phyloP scores from a whole-genome alignment of 2,797 vertebrate genomes.

The Acipenser ruthenus region DNA sequence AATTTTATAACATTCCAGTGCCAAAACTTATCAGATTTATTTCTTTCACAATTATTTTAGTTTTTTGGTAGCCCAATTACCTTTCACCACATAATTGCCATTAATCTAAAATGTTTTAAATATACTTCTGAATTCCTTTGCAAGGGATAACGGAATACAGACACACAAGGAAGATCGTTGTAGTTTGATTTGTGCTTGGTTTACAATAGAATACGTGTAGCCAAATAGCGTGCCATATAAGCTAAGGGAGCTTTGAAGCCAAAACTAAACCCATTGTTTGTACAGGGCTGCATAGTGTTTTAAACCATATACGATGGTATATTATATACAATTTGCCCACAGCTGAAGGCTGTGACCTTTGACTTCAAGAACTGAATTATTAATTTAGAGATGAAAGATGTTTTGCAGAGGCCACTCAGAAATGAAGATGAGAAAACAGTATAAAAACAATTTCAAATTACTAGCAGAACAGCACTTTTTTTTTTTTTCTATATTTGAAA shows the following conservation, averaged over 20 bases:
- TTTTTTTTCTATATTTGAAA: slow-evolving; percentile 46
- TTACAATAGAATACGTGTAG: slow-evolving; percentile 24
- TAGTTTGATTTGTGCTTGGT: slow-evolving; percentile 6
- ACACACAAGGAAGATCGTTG: no score
- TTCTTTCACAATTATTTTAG: slow-evolving; percentile 11
- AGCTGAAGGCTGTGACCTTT: background rate
- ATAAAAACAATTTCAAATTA: slow-evolving; percentile 21
- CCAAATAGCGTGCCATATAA: slow-evolving; percentile 30
- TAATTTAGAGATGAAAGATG: slow-evolving; percentile 17
- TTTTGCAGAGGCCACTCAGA: slow-evolving; percentile 43
- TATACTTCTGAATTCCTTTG: no score
- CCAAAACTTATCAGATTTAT: slow-evolving; percentile 36
- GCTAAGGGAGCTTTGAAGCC: slow-evolving; percentile 19
- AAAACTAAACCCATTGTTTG: slow-evolving; percentile 14
- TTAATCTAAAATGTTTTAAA: no score
- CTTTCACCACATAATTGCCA: no score
- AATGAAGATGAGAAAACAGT: slow-evolving; percentile 33
- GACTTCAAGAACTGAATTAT: background rate
- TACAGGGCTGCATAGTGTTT: slow-evolving; percentile 29
- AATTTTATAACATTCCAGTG: slow-evolving; percentile 38
- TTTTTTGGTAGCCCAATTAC: no score
- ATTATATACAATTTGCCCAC: background rate
- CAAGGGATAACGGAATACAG: no score
- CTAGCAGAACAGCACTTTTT: slow-evolving; percentile 27
- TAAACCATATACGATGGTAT: slow-evolving; percentile 17